Percentiles rank a stretch among this genome's conserved stretches.
Conservation (phyloP, 2,888 invertebrate genomes). For the Drosophila fulvimacula region DNA sequence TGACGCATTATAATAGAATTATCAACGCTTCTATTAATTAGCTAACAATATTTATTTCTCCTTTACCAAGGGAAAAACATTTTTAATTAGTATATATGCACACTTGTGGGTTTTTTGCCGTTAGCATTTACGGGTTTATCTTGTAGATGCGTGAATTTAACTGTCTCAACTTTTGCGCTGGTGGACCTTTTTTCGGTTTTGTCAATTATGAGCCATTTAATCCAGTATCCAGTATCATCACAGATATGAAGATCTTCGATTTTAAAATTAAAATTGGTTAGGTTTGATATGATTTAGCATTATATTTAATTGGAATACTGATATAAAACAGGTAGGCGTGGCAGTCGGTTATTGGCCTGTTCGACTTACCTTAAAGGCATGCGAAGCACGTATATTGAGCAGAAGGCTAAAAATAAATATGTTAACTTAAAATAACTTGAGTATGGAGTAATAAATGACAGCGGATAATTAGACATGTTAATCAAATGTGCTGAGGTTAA, state of each 20-base stretch:
- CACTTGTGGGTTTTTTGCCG: conserved; percentile 44
- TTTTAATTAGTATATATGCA: conserved; percentile 24
- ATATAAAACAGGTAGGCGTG: not conserved
- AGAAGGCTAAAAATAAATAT: conserved; percentile 16
- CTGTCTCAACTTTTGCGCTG: conserved; percentile 8
- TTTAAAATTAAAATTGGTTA: not conserved
- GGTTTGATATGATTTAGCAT: not conserved
- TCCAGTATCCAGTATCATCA: conserved; percentile 3
- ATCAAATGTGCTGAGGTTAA: too few relatives aligned
- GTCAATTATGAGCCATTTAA: conserved; percentile 51
- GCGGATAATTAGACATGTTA: too few relatives aligned
- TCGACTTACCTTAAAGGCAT: not conserved
- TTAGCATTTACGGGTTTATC: conserved; percentile 18
- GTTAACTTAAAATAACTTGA: conserved; percentile 17
- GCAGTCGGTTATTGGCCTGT: not conserved
- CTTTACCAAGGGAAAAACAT: conserved; percentile 44
- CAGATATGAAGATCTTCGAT: conserved; percentile 1
- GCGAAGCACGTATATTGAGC: not conserved
- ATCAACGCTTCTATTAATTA: conserved; percentile 17
- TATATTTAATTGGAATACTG: not conserved
- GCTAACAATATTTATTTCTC: not conserved
- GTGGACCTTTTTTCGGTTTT: conserved; percentile 12
- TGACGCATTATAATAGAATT: not conserved
- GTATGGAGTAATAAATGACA: too few relatives aligned
- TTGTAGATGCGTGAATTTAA: conserved; percentile 38